phyloP scores from a whole-genome alignment of 2,888 invertebrate species.

The Heteromurus nitidus region DNA sequence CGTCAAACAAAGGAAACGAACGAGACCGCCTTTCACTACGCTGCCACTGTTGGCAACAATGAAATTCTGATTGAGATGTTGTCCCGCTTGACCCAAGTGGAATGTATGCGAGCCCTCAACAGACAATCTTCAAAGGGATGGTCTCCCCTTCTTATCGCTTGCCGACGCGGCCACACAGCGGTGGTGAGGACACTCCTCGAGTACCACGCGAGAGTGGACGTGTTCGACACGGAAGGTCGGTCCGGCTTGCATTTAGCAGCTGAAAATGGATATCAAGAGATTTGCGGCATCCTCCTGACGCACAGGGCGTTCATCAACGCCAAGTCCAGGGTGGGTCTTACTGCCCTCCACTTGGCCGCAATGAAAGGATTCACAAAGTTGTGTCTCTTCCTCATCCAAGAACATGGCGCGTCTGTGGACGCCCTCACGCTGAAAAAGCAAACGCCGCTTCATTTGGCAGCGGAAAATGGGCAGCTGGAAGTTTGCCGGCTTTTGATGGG shows the following conservation, averaged over 20 bases:
- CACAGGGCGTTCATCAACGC: constrained; percentile 99
- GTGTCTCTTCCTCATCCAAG: constrained; percentile 93
- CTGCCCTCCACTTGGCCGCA: constrained; percentile 96
- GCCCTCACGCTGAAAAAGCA: constrained; percentile 96
- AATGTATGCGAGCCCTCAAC: constrained; percentile 95
- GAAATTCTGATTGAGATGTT: constrained; percentile 96
- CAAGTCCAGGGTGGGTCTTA: constrained; percentile 97
- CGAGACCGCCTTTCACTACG: constrained; percentile 92
- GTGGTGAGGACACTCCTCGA: constrained; percentile 87
- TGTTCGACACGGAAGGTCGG: constrained; percentile 96
- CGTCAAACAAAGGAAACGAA: constrained; percentile 56
- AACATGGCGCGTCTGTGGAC: constrained; percentile 96
- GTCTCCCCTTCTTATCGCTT: constrained; percentile 97
- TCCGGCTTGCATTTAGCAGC: constrained; percentile 81
- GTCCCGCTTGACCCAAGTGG: constrained; percentile 89
- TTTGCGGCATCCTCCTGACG: constrained; percentile 87
- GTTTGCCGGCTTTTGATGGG: constrained; percentile 94
- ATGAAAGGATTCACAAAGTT: constrained; percentile 95
- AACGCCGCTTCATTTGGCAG: constrained; percentile 96
- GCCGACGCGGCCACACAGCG: constrained; percentile 95
- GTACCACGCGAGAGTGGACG: constrained; percentile 98
- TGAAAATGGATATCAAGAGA: constrained; percentile 74
- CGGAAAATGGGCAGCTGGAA: constrained; percentile 93
- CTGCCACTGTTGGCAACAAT: constrained; percentile 95
- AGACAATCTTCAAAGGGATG: constrained; percentile 95